Evolutionary conservation across 2,888 invertebrate genomes (phyloP), one percentile per base, ranked within the genome.

Genomic region (Stomorhina lunata): DNA sequence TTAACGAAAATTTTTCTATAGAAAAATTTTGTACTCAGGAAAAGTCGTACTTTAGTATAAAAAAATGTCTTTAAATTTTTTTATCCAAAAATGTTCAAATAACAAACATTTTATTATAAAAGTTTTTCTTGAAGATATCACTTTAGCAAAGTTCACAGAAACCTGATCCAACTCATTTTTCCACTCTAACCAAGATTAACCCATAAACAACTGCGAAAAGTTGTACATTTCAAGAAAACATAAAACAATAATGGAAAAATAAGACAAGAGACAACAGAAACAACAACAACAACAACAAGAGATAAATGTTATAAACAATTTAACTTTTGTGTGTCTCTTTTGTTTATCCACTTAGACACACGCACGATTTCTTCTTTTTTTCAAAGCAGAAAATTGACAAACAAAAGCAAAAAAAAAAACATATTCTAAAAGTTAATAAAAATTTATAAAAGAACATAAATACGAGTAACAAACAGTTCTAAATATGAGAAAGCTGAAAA

Each of bases 201-300:
- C n/a, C n/a, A n/a, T 32, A 59, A 76, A 59, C 22, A 59, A 66
- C 12, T 12, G 43, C 40, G 48, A 50, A 17, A 59, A 77, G 48
- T 61, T 48, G 59, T 61, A 27, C 12, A 29, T 50, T 68, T 59
- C 1, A 12, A 17, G 2, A 25, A 61, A 61, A n/a, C n/a, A 29
- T 27, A 27, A 66, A 37, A 37, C 6, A 63, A 32, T 4, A 20
- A 55, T 6, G 25, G 15, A 12, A 37, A 61, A 25, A n/a, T 17
- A 12, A 9, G 61, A 34, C 15, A 29, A 45, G 12, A 17, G 17
- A 63, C 43, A 63, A 45, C 29, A 12, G 50, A 34, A 20, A 61
- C 43, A 27, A 22, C 34, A 48, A 10, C 25, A 32, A 22, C 29
- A 3, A 15, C 7, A 40, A 59, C 4, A 61, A 59, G 20, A 40